Evolutionary conservation across 1,140 invertebrate species (phyloP), one percentile per base, ranked within the genome.

Genomic region (Potamilus streckersoni): DNA sequence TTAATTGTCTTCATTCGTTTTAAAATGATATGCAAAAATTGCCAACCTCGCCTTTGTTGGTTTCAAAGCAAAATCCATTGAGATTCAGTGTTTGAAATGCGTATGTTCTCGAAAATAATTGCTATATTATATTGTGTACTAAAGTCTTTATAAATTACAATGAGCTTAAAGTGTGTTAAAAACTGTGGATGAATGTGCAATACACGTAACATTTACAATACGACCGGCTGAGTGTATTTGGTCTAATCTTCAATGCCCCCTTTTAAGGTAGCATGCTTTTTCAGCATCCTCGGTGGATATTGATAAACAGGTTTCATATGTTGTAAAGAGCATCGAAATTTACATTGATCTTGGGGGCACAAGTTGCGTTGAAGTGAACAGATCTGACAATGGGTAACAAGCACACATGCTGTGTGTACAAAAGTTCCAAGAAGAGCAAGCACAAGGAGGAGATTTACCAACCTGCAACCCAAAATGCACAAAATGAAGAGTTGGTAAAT

Each of bases 361-460:
- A 23, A 23, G 19, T 5, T n/a, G 13, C 60, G 19, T 19, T 62
- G 60, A n/a, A n/a, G 23, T 62, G 60, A 62, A 19, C 60, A 8
- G 19, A 62, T 62, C 60, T 55, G 23, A 76, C 38, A 62, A 91
- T 91, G 90, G 90, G 90, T 31, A 91, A 90, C 83, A 90, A 90
- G 78, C 79, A 90, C 68, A 88, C 90, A 23, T 91, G 90, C 80
- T 91, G 90, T 80, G 82, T 88, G 31, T 89, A 87, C 73, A 80
- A 85, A 27, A 88, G 85, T 74, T 82, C 87, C 17, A 83, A 84
- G 64, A 83, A 74, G 78, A 49, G 11, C 38, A 71, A 78, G 20
- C 76, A 76, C 31, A 72, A 83, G 13, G 80, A 69, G 14, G 80
- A 87, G 60, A 95, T 89, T 3, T 81, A 84, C 38, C 80, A 76